Conservation (phyloP, 2,113 vertebrate genomes). For the Blennius ocellaris region DNA sequence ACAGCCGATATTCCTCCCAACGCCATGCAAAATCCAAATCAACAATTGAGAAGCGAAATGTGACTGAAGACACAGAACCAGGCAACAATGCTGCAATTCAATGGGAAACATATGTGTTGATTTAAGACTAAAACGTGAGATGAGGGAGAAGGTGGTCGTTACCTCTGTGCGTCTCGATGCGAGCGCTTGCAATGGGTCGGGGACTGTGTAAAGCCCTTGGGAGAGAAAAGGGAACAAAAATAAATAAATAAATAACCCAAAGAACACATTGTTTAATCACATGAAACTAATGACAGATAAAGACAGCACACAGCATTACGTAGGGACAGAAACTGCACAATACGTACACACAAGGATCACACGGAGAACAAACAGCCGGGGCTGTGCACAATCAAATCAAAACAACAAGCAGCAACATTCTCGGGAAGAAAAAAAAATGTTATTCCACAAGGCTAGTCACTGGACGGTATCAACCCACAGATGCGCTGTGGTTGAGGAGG, state of each 20-base stretch:
- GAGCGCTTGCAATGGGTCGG: constrained; percentile 59
- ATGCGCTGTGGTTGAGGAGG: constrained; percentile 51
- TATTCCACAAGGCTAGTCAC: constrained; percentile 49
- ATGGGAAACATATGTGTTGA: neutral
- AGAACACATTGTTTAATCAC: constrained; percentile 45
- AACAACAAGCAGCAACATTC: constrained; percentile 25
- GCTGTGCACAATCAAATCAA: constrained; percentile 28
- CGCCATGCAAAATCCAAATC: constrained; percentile 1
- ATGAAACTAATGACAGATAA: constrained; percentile 23
- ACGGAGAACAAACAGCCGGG: constrained; percentile 38
- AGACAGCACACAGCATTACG: constrained; percentile 45
- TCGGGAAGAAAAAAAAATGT: constrained; percentile 30
- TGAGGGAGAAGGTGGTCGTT: constrained; percentile 66
- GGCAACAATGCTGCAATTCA: constrained; percentile 7
- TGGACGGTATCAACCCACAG: constrained; percentile 48
- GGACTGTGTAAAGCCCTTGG: constrained; percentile 62
- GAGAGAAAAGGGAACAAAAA: neutral
- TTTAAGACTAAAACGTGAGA: constrained; percentile 34
- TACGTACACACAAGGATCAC: constrained; percentile 39
- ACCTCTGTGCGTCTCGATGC: constrained; percentile 69
- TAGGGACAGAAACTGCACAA: constrained; percentile 26
- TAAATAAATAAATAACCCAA: constrained; percentile 38
- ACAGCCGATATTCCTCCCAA: constrained; percentile 29
- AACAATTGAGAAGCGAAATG: constrained; percentile 11
- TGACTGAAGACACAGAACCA: neutral